Percentiles rank a stretch among this genome's conserved stretches.
Evolutionary conservation across 2,797 vertebrate genomes (phyloP).

Genomic region (Sarcophilus harrisii): DNA sequence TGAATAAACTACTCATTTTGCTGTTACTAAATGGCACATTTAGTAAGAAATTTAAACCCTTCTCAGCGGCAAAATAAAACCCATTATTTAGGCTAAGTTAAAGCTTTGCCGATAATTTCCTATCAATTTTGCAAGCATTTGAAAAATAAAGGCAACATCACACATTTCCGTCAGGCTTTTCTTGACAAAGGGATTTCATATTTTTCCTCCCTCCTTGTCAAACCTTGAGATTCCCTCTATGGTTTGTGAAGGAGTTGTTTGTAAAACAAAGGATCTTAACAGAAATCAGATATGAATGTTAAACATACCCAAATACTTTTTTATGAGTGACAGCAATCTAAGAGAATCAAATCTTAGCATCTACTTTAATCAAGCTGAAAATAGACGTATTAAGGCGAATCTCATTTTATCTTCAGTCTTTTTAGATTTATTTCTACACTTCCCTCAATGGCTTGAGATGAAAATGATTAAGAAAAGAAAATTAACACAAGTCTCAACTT

Average conservation of each 20-base stretch:
- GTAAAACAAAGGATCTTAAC: conserved; percentile 59
- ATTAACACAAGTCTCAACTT: conserved; percentile 50
- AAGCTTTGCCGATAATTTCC: conserved; percentile 53
- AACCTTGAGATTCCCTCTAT: not conserved
- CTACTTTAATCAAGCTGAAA: conserved; percentile 46
- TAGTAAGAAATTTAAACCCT: conserved; percentile 31
- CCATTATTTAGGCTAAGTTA: conserved; percentile 51
- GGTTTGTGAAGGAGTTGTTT: conserved; percentile 55
- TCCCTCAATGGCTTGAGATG: conserved; percentile 34
- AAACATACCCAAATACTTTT: conserved; percentile 58
- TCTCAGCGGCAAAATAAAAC: conserved; percentile 43
- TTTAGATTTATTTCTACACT: conserved; percentile 49
- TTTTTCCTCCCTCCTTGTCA: conserved; percentile 41
- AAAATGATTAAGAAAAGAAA: conserved; percentile 65
- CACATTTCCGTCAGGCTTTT: conserved; percentile 12
- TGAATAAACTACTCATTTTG: not conserved
- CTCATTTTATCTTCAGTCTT: not conserved
- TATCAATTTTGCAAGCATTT: conserved; percentile 49
- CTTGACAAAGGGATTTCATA: conserved; percentile 47
- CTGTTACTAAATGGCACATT: conserved; percentile 12
- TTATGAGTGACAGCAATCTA: conserved; percentile 15
- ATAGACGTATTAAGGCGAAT: conserved; percentile 19
- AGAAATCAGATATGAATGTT: conserved; percentile 35
- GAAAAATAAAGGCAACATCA: conserved; percentile 50
- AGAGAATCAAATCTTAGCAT: conserved; percentile 20